A percentile compares a stretch with the other conserved stretches of the same genome.
Evolutionary conservation across 2,888 invertebrate species (phyloP).

Genomic region (Drosophila kambysellisi): DNA sequence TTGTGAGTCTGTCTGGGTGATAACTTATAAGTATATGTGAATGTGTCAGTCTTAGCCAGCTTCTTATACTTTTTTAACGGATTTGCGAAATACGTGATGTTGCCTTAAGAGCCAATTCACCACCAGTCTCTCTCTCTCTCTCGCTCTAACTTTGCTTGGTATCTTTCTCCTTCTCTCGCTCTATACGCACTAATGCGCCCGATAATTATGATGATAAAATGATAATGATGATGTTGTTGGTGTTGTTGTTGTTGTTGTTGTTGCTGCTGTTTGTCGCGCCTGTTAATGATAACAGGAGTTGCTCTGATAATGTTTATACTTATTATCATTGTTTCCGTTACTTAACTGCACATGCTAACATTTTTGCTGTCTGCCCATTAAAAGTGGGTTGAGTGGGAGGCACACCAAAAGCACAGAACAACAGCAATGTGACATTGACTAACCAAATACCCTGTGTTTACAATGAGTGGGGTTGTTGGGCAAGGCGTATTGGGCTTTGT

Average conservation of each 20-base stretch:
- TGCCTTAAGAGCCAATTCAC: not conserved
- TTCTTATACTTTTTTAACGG: conserved; percentile 32
- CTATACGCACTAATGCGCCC: conserved; percentile 64
- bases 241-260: conserved; percentile 20
- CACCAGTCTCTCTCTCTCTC: not conserved
- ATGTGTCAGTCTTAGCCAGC: conserved; percentile 13
- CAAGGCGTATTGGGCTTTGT: not conserved
- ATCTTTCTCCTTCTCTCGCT: not conserved
- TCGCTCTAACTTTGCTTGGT: not conserved
- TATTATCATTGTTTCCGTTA: conserved; percentile 59
- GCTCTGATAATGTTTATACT: conserved; percentile 54
- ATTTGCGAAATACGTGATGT: conserved; percentile 54
- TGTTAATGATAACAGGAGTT: conserved; percentile 63
- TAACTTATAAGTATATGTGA: conserved; percentile 7
- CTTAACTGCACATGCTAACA: conserved; percentile 79
- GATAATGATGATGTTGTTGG: conserved; percentile 52
- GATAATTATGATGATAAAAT: conserved; percentile 79
- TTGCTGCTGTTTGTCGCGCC: conserved; percentile 41
- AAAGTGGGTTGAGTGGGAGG: conserved; percentile 43
- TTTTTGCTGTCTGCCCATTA: conserved; percentile 63
- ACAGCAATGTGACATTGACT: conserved; percentile 5
- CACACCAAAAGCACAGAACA: not conserved
- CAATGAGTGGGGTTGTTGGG: not conserved
- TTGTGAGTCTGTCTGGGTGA: conserved; percentile 30
- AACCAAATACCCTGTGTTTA: conserved; percentile 24